A percentile compares a stretch with the other conserved stretches of the same genome.
phyloP scores from a whole-genome alignment of 2,888 invertebrate genomes.

The Pinctada fucata region DNA sequence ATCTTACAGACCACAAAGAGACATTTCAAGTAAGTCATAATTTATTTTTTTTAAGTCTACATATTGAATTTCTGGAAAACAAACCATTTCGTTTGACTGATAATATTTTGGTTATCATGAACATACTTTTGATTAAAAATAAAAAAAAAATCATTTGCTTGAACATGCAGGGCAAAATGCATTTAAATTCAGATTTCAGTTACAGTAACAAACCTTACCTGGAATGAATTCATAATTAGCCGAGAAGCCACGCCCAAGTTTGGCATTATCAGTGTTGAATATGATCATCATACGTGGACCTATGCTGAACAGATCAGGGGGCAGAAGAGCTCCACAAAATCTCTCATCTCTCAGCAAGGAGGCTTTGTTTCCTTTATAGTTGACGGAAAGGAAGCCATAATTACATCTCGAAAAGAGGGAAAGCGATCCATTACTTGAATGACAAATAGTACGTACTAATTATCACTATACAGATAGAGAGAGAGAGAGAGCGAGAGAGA shows the following conservation, averaged over 20 bases:
- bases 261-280: slow-evolving; percentile 90
- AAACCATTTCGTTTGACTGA: too few species aligned
- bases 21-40: too few species aligned
- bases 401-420: slow-evolving; percentile 64
- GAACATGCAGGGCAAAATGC: too few species aligned
- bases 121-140: too few species aligned
- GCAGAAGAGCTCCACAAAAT: slow-evolving; percentile 90
- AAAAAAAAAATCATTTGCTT: too few species aligned
- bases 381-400: slow-evolving; percentile 68
- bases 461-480: background rate
- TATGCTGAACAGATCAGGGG: slow-evolving; percentile 89
- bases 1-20: too few species aligned
- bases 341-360: slow-evolving; percentile 75
- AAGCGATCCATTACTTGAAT: background rate
- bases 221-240: slow-evolving; percentile 91
- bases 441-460: background rate
- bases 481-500: background rate
- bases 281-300: slow-evolving; percentile 96
- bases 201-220: slow-evolving; percentile 78
- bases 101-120: too few species aligned
- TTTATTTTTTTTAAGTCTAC: too few species aligned
- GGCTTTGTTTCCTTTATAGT: slow-evolving; percentile 64
- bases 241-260: slow-evolving; percentile 91
- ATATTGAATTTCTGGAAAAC: too few species aligned
- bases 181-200: too few species aligned